Evolutionary conservation across 2,888 invertebrate species (phyloP).

Genomic region (Scaptomyza cyrtandrae): DNA sequence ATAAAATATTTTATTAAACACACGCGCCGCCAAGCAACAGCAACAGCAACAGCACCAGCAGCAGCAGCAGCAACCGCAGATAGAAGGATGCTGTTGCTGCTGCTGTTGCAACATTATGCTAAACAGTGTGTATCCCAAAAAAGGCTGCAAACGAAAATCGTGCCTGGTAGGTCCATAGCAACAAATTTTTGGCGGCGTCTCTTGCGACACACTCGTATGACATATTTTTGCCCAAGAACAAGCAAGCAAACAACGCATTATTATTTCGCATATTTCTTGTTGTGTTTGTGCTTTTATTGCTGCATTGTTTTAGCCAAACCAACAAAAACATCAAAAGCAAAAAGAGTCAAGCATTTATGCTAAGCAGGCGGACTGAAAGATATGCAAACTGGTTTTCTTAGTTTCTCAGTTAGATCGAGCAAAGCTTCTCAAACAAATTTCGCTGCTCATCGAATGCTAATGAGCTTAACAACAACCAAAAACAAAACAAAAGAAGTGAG

Average conservation of each 20-base stretch:
- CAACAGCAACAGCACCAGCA: neutral
- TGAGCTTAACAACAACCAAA: conserved; percentile 41
- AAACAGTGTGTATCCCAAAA: conserved; percentile 74
- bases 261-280: conserved; percentile 34
- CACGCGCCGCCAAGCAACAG: conserved; percentile 60
- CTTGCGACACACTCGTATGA: conserved; percentile 83
- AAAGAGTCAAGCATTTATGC: conserved; percentile 45
- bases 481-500: conserved; percentile 13
- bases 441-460: conserved; percentile 62
- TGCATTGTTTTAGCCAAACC: conserved; percentile 51
- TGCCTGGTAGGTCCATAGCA: conserved; percentile 55
- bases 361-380: conserved; percentile 43
- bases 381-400: conserved; percentile 67
- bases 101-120: conserved; percentile 72
- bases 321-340: neutral
- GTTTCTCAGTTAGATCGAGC: conserved; percentile 9
- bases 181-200: conserved; percentile 84
- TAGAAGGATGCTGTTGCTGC: conserved; percentile 6
- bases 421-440: conserved; percentile 45
- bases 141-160: conserved; percentile 80
- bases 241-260: conserved; percentile 52
- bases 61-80: neutral
- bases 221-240: conserved; percentile 74
- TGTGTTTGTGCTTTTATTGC: conserved; percentile 44
- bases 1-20: conserved; percentile 81